Evolutionary conservation across 2,797 vertebrate genomes (phyloP).

Genomic region (Darevskia mixta): DNA sequence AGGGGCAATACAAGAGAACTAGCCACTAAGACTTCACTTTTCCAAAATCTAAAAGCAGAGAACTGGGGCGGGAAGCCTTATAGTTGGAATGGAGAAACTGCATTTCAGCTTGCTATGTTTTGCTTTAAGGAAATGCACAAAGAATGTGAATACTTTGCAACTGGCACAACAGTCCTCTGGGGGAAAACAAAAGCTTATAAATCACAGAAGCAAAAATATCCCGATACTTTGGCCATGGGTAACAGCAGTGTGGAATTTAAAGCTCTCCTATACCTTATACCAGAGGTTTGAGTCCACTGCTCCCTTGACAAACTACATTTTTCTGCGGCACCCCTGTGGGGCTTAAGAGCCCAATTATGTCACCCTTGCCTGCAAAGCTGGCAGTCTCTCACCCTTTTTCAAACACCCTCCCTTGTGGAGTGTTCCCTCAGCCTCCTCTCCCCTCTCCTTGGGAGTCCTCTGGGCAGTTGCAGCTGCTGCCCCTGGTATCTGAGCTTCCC

Average conservation of each 20-base stretch:
- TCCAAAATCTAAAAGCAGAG: not conserved
- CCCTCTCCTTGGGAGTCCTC: not conserved
- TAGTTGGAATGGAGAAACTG: not conserved
- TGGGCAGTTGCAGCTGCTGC: not conserved
- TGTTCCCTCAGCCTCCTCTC: too few relatives aligned
- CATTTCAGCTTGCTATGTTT: not conserved
- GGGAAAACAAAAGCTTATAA: not conserved
- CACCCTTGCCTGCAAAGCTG: too few relatives aligned
- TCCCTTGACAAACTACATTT: too few relatives aligned
- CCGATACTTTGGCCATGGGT: not conserved
- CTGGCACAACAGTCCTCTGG: too few relatives aligned
- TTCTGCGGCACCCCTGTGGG: too few relatives aligned
- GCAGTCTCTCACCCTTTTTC: too few relatives aligned
- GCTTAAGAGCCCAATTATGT: too few relatives aligned
- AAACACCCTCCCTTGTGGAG: too few relatives aligned
- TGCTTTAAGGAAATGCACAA: not conserved
- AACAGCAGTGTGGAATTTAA: not conserved
- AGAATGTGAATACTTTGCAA: too few relatives aligned
- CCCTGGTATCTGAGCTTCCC: too few relatives aligned
- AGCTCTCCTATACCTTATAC: not conserved
- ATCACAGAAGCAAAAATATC: not conserved
- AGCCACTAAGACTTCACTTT: not conserved
- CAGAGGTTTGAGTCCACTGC: not conserved
- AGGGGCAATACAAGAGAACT: not conserved
- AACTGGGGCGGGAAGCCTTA: not conserved